Percentiles rank a stretch among this genome's conserved stretches.
Conservation (phyloP, 2,113 vertebrate genomes). For the Hypanus sabinus region DNA sequence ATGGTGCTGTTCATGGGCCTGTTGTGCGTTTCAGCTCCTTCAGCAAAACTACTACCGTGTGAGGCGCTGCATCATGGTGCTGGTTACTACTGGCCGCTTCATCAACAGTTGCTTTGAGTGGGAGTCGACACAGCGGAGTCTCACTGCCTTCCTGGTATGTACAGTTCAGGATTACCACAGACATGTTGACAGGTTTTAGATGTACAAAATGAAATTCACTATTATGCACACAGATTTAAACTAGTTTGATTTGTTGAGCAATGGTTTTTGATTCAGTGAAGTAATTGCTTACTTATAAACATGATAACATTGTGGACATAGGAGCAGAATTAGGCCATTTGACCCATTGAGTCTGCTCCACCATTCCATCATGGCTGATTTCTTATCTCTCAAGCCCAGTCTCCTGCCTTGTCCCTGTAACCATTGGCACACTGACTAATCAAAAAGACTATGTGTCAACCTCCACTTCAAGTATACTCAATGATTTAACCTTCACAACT, state of each 20-base stretch:
- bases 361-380: no score
- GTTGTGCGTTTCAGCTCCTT: slow-evolving; percentile 65
- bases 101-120: slow-evolving; percentile 97
- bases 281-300: slow-evolving; percentile 9
- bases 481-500: no score
- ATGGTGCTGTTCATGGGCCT: slow-evolving; percentile 39
- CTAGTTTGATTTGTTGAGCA: neutral
- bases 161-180: neutral
- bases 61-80: slow-evolving; percentile 79
- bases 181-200: neutral
- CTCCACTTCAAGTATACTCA: no score
- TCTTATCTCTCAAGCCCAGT: no score
- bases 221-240: neutral
- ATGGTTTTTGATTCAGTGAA: neutral
- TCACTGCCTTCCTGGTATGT: slow-evolving; percentile 91
- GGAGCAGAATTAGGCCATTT: no score
- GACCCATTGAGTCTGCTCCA: no score
- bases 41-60: slow-evolving; percentile 84
- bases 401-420: no score
- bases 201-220: neutral
- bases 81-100: slow-evolving; percentile 81
- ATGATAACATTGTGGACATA: neutral
- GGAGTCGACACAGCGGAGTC: slow-evolving; percentile 94
- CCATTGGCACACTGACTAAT: no score
- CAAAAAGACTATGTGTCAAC: no score